These are phyloP conservation scores for Lipotes vexillifer DNA, from an alignment of 2,113 vertebrate genomes.

Conservation along the genomic window DNA sequence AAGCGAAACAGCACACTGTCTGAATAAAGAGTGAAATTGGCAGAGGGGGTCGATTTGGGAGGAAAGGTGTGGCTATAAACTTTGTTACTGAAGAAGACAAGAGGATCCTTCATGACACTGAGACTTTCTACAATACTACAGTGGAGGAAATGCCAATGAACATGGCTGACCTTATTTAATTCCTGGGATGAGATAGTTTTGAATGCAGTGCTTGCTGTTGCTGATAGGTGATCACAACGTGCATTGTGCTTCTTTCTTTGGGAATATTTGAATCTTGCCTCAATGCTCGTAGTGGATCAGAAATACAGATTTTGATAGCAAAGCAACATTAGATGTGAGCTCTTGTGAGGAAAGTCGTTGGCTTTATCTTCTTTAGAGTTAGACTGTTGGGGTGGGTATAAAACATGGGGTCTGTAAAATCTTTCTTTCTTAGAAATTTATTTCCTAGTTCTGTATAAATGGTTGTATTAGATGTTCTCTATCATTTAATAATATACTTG, in stretches of 20 bases:
- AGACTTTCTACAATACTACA: conserved; percentile 99
- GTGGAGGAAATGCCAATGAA: conserved; percentile 99
- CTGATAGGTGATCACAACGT: conserved; percentile 90
- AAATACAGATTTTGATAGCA: conserved; percentile 91
- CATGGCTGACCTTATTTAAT: conserved; percentile 98
- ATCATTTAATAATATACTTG: conserved; percentile 99
- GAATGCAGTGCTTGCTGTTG: conserved; percentile 92
- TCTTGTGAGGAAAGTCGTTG: conserved; percentile 88
- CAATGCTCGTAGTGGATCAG: conserved; percentile 94
- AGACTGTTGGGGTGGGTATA: conserved; percentile 92
- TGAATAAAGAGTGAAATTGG: conserved; percentile 85
- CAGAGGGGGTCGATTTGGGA: conserved; percentile 96
- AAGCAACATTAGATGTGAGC: conserved; percentile 86
- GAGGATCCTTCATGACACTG: conserved; percentile 98
- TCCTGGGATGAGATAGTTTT: conserved; percentile 82
- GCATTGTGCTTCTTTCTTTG: conserved; percentile 95
- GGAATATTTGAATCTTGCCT: conserved; percentile 90
- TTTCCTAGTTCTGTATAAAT: conserved; percentile 93
- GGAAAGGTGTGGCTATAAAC: conserved; percentile 99
- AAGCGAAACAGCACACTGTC: too few species aligned
- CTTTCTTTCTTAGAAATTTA: conserved; percentile 94
- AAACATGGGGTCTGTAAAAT: conserved; percentile 96
- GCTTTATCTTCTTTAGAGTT: conserved; percentile 87
- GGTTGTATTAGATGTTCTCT: conserved; percentile 96
- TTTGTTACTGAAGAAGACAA: conserved; percentile 99